A percentile compares a stretch with the other conserved stretches of the same genome.
These are phyloP conservation scores for Porites rus DNA, from an alignment of 92 coral and sea anemone genomes.

Conservation along the genomic window DNA sequence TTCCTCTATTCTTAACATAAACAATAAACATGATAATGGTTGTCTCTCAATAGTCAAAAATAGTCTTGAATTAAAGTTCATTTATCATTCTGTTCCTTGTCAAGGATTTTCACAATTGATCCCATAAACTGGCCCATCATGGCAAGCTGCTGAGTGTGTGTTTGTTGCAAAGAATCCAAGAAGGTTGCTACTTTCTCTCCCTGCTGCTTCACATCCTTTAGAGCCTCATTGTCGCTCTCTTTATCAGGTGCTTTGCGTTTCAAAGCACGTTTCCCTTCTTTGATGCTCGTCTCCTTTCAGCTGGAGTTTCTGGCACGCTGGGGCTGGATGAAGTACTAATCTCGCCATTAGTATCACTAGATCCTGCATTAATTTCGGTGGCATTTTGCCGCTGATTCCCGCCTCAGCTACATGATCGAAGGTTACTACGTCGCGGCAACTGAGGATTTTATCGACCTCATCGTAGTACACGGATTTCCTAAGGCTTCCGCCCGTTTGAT, in stretches of 20 bases:
- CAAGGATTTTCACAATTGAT: not conserved
- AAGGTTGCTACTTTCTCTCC: no score
- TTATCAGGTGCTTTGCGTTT: conserved; percentile 23
- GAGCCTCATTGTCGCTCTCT: not conserved
- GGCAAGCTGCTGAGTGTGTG: conserved; percentile 21
- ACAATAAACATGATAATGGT: no score
- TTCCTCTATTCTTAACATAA: not conserved
- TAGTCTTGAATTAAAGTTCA: conserved; percentile 17
- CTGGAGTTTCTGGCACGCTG: conserved; percentile 23
- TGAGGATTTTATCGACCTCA: not conserved
- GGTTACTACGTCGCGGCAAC: conserved; percentile 49
- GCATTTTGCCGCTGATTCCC: conserved; percentile 48
- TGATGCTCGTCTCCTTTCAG: not conserved
- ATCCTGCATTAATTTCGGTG: conserved; percentile 1
- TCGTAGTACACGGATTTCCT: not conserved
- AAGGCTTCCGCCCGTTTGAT: no score
- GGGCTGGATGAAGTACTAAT: conserved; percentile 16
- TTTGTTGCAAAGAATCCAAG: not conserved
- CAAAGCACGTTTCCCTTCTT: not conserved
- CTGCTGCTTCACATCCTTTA: no score
- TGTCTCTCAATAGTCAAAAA: no score
- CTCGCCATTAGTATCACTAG: conserved; percentile 1
- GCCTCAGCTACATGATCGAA: conserved; percentile 51
- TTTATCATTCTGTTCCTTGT: not conserved
- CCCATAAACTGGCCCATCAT: not conserved